These are phyloP conservation scores for Pseudopleuronectes americanus DNA, from an alignment of 2,797 vertebrate genomes.

Conservation along the genomic window DNA sequence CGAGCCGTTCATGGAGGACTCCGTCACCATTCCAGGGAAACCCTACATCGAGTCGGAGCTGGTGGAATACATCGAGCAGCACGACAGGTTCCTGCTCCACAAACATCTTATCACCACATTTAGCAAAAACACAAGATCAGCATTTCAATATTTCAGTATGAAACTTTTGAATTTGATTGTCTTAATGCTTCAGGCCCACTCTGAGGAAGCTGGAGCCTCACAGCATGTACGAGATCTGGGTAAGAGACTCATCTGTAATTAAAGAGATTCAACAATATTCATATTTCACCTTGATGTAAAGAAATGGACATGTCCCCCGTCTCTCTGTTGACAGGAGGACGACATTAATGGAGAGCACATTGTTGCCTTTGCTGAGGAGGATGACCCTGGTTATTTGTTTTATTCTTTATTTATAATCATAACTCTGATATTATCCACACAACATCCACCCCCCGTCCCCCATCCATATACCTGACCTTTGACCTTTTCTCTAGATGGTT, in stretches of 20 bases:
- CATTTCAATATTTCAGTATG: not conserved
- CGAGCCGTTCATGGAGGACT: conserved; percentile 91
- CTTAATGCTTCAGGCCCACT: conserved; percentile 84
- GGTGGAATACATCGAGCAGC: conserved; percentile 87
- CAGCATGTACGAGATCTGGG: conserved; percentile 97
- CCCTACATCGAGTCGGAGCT: conserved; percentile 90
- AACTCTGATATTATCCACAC: not conserved
- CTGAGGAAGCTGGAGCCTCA: conserved; percentile 91
- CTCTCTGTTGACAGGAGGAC: conserved; percentile 84
- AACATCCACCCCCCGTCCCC: no score
- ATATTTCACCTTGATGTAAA: no score
- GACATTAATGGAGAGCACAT: conserved; percentile 93
- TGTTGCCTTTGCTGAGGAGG: conserved; percentile 93
- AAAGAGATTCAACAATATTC: no score
- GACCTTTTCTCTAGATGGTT: conserved; percentile 83
- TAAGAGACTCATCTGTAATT: conserved; percentile 65
- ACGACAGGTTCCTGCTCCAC: conserved; percentile 83
- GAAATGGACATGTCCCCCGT: not conserved
- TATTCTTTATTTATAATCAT: not conserved
- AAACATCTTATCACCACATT: not conserved
- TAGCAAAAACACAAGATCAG: no score
- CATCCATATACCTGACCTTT: conserved; percentile 7
- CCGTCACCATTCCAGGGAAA: conserved; percentile 89
- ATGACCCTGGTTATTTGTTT: conserved; percentile 85
- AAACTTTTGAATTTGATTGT: not conserved